Conservation (phyloP, 2,888 invertebrate species). For the Sinohyriopsis cumingii region DNA sequence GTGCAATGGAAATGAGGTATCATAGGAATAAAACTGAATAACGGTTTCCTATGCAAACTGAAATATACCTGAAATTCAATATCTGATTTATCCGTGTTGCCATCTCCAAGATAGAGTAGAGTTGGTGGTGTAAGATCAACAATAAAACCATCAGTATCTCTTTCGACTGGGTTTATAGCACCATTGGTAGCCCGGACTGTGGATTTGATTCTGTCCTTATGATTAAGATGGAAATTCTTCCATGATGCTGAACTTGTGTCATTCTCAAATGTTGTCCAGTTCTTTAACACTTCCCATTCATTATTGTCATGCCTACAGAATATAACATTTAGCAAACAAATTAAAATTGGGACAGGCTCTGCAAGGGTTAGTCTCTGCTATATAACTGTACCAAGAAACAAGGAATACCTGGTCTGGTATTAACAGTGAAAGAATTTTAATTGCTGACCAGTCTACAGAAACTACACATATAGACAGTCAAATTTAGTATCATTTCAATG, state of each 20-base stretch:
- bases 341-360: too few relatives aligned
- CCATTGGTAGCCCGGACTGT: slow-evolving; percentile 47
- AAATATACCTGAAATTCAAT: slow-evolving; percentile 43
- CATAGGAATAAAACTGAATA: too few relatives aligned
- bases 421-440: too few relatives aligned
- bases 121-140: slow-evolving; percentile 56
- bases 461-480: too few relatives aligned
- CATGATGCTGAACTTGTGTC: slow-evolving; percentile 35
- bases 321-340: too few relatives aligned
- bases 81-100: slow-evolving; percentile 25
- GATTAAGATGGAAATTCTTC: slow-evolving; percentile 52
- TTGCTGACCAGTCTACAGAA: too few relatives aligned
- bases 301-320: not conserved
- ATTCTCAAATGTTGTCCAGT: slow-evolving; percentile 34
- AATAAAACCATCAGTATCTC: slow-evolving; percentile 40
- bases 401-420: too few relatives aligned
- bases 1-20: too few relatives aligned
- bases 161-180: slow-evolving; percentile 38
- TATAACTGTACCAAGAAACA: too few relatives aligned
- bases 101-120: slow-evolving; percentile 43
- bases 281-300: slow-evolving; percentile 26
- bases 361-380: too few relatives aligned
- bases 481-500: too few relatives aligned
- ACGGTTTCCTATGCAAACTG: too few relatives aligned
- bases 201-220: slow-evolving; percentile 45